Evolutionary conservation across 2,888 invertebrate genomes (phyloP).

Genomic region (Odontocerum albicorne): DNA sequence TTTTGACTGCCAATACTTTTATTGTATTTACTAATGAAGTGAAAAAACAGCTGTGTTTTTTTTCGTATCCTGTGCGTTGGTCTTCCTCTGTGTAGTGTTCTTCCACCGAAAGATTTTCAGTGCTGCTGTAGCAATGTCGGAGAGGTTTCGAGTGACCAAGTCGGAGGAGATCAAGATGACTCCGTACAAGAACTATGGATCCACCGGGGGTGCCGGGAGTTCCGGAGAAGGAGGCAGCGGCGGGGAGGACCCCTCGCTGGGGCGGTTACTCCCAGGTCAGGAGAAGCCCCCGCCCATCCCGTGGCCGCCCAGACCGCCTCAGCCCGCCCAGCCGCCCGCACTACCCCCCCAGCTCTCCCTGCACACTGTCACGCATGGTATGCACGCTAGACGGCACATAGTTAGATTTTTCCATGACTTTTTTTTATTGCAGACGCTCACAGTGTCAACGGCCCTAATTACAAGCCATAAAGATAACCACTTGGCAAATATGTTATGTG

Average conservation of each 20-base stretch:
- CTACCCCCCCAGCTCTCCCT: constrained; percentile 48
- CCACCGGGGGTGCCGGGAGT: constrained; percentile 46
- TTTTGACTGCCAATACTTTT: too few relatives aligned
- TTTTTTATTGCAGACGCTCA: too few relatives aligned
- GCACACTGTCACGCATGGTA: constrained; percentile 19
- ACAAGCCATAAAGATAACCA: too few relatives aligned
- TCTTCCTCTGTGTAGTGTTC: too few relatives aligned
- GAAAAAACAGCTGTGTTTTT: constrained; percentile 1
- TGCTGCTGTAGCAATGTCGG: constrained; percentile 49
- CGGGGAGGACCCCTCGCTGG: constrained; percentile 42
- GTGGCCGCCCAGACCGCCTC: constrained; percentile 41
- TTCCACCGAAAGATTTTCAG: too few relatives aligned
- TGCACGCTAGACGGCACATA: constrained; percentile 23
- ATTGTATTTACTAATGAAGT: too few relatives aligned
- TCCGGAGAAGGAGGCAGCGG: constrained; percentile 42
- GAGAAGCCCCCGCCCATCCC: constrained; percentile 31
- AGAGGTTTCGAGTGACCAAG: constrained; percentile 63
- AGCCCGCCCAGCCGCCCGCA: constrained; percentile 47
- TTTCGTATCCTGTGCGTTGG: not conserved
- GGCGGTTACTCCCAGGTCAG: constrained; percentile 43
- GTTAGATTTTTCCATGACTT: not conserved
- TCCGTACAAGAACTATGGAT: constrained; percentile 60
- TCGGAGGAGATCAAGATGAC: constrained; percentile 57
- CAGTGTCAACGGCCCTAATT: too few relatives aligned
- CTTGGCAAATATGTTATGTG: too few relatives aligned